Base-by-base conservation (phyloP, 2,888 invertebrate genomes). In the Pristionchus maxplancki region DNA sequence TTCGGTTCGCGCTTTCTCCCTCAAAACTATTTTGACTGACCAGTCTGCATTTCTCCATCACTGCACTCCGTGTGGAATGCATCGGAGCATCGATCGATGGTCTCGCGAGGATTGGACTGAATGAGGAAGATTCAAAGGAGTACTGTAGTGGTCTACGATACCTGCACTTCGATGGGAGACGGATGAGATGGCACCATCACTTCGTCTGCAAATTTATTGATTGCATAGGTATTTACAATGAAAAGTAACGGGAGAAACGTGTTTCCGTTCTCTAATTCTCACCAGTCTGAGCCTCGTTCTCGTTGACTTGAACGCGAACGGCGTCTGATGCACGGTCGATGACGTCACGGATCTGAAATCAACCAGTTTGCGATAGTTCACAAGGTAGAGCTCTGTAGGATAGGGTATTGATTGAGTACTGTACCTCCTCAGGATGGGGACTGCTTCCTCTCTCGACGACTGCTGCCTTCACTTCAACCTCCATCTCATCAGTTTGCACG, bases 401-500 rank as follows among this genome's bases (percentile, higher is more conserved):
- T 53, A 53, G 1, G 53, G 53, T 2, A 8, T 20, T 8, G 1
- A 53, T 2, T 48, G 11, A 44, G 8, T 44, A 44, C 44, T 9
- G 58, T 67, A 67, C 58, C 58, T 58, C 67, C 34, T 67, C 67
- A 67, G 58, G 58, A 3, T 24, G 9, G 20, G 78, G 24, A 48
- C 78, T 78, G 78, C n/a, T 44, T 24, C 17, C 78, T 44, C 78
- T 78, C 48, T 78, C 78, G 24, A 44, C 34, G 11, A 78, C 78
- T 3, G n/a, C 78, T 8, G 78, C 44, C 6, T 48, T 78, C 78
- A 78, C 44, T 78, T 67, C 67, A 9, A 28, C 44, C 28, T 78
- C 78, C 11, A 48, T 28, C n/a, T 78, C 78, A 28, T 78, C 78
- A 5, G 78, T 78, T 15, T 78, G 78, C 28, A 78, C 78, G 44